Evolutionary conservation across 2,797 vertebrate genomes (phyloP).

Genomic region (Choloepus didactylus): DNA sequence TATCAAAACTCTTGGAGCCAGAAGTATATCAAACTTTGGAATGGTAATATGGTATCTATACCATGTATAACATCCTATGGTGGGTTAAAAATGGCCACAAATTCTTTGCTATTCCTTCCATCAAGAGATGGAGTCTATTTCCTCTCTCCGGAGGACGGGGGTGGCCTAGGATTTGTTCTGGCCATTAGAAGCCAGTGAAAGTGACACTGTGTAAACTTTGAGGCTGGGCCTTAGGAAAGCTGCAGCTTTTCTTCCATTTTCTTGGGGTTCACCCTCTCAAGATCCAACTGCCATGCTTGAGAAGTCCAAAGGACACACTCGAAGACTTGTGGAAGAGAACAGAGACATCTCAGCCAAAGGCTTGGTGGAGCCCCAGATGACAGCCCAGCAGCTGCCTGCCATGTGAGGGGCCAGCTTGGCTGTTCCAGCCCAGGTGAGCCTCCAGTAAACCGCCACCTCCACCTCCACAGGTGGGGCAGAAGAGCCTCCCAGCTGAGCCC

Average conservation of each 20-base stretch:
- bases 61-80: rapidly evolving
- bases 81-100: neutral
- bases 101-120: neutral
- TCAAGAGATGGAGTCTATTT: neutral
- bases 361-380: neutral
- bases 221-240: neutral
- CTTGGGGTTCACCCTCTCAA: neutral
- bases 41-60: rapidly evolving
- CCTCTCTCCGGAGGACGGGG: neutral
- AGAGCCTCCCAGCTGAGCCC: neutral
- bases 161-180: neutral
- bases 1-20: neutral
- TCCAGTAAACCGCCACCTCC: neutral
- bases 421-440: neutral
- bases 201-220: neutral
- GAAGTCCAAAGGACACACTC: neutral
- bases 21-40: neutral
- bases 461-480: neutral
- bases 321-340: neutral
- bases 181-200: neutral
- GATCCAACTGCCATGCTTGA: neutral
- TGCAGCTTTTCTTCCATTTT: neutral
- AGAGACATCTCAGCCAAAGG: neutral
- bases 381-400: neutral
- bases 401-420: neutral